Evolutionary conservation across 2,797 vertebrate species (phyloP).

Genomic region (Molossus alvarezi): DNA sequence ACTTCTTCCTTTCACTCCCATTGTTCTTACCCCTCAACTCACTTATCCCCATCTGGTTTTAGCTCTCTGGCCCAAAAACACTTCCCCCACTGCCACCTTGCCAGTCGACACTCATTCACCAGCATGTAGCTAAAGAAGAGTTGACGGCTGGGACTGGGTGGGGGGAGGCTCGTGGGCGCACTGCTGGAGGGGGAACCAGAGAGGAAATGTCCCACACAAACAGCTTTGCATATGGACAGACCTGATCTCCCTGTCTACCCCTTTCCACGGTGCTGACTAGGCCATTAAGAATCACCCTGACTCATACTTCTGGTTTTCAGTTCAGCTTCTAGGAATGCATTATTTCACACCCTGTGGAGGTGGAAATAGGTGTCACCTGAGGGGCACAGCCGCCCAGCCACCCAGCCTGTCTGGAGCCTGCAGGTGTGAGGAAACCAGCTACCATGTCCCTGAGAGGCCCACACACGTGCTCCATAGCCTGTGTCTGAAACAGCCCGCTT

Average conservation of each 20-base stretch:
- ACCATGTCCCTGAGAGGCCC: background rate
- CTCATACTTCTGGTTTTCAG: conserved; percentile 55
- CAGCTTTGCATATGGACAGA: background rate
- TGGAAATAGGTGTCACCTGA: background rate
- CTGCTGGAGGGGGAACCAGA: background rate
- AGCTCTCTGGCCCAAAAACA: background rate
- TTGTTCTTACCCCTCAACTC: background rate
- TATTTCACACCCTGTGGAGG: background rate
- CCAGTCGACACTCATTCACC: background rate
- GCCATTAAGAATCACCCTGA: conserved; percentile 27
- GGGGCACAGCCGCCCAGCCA: background rate
- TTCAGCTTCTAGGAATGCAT: conserved; percentile 53
- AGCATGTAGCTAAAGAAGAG: background rate
- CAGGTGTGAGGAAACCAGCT: background rate
- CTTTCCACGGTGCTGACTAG: background rate
- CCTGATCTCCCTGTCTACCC: background rate
- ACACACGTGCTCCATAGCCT: background rate
- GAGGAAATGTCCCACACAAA: accelerated
- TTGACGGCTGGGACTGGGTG: background rate
- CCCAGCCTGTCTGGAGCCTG: background rate
- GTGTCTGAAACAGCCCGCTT: background rate
- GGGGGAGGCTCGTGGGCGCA: background rate
- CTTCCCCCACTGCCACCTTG: background rate
- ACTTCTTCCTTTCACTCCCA: background rate
- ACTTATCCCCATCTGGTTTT: background rate